Evolutionary conservation across 2,888 invertebrate genomes (phyloP), one percentile per base, ranked within the genome.

Genomic region (Griposia aprilina): DNA sequence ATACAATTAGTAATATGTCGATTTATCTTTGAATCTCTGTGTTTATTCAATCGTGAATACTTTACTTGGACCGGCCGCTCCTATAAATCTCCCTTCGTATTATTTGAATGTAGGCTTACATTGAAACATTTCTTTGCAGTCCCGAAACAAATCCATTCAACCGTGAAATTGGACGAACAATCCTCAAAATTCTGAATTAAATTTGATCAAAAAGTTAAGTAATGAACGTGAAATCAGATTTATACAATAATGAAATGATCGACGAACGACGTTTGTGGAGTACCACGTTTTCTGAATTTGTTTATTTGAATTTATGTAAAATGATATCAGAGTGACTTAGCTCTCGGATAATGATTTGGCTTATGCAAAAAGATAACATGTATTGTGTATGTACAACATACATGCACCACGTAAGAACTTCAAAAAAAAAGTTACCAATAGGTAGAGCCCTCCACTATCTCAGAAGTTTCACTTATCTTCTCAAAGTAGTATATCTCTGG

Each of bases 151-250:
- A 95, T 91, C 94, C 92, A 94, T 95, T 95, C 93, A 95, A 89
- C 92, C 94, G 91, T 94, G 90, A 95, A 96, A 96, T 96, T 95
- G 94, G 92, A 93, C 92, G 93, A 94, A 93, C 93, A 93, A 93
- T 93, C 93, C 94, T 93, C 93, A 93, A 95, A 94, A 94, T 94
- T 94, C 92, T 90, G 92, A 93, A 94, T 94, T 92, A 92, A 94
- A 94, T 95, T 95, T 94, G 93, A 94, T 95, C 94, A 93, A 93
- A 95, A 94, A 94, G 94, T 95, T 93, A 93, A 94, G 92, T 93
- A 94, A 95, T 94, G 93, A 94, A 94, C 91, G 90, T 89, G 87
- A 93, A 93, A 93, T 92, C 91, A 89, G 91, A 92, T 94, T 93
- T 90, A 84, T 88, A 87, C 69, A 78, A 81, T 87, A 87, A 83